These are phyloP conservation scores for Archegozetes longisetosus DNA, from an alignment of 1,140 invertebrate species.

Conservation along the genomic window DNA sequence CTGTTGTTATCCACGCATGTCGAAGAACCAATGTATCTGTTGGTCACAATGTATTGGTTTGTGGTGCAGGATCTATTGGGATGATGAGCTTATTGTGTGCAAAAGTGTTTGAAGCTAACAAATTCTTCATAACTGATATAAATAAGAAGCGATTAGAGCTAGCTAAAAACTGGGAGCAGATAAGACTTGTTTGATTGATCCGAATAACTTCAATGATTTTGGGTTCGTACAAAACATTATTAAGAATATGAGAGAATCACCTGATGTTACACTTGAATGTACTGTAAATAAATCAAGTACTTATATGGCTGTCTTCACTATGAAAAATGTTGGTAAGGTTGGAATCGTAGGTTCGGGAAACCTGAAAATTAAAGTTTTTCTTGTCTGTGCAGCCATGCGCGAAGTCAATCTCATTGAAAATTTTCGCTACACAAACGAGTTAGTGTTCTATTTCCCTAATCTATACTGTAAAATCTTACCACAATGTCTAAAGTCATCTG, in stretches of 20 bases:
- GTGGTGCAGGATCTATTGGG: conserved; percentile 80
- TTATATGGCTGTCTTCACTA: conserved; percentile 58
- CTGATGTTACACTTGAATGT: conserved; percentile 69
- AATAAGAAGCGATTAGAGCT: conserved; percentile 42
- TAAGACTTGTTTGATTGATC: conserved; percentile 41
- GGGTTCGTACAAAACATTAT: conserved; percentile 42
- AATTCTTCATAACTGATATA: neutral
- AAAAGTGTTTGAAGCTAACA: conserved; percentile 54
- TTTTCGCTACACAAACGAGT: conserved; percentile 78
- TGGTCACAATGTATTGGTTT: conserved; percentile 61
- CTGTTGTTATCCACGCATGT: conserved; percentile 82
- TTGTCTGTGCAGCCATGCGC: conserved; percentile 53
- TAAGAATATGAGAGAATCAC: conserved; percentile 47
- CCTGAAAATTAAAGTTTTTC: conserved; percentile 54
- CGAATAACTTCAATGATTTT: conserved; percentile 20
- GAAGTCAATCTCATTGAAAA: conserved; percentile 80
- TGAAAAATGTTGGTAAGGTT: conserved; percentile 53
- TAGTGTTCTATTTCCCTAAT: too few species aligned
- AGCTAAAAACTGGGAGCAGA: conserved; percentile 71
- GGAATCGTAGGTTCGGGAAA: conserved; percentile 68
- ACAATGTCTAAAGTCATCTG: too few species aligned
- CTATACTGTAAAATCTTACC: too few species aligned
- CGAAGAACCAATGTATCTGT: conserved; percentile 51
- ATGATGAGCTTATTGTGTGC: conserved; percentile 64
- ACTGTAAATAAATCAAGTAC: conserved; percentile 61